phyloP scores from a whole-genome alignment of 64 coral and sea anemone species.

The Montipora foliosa region DNA sequence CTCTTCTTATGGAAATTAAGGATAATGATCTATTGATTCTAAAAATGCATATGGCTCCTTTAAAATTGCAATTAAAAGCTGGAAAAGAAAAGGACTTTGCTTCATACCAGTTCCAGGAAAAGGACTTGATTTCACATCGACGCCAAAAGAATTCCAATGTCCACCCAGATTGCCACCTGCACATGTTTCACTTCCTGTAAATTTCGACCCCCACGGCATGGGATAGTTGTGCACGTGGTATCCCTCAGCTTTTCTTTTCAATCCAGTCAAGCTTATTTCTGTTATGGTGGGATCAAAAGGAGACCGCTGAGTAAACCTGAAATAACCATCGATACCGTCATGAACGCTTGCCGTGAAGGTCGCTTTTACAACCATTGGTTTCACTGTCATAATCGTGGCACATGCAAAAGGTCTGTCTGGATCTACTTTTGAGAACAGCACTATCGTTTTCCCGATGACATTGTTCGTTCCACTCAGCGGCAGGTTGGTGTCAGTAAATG shows the following conservation, averaged over 20 bases:
- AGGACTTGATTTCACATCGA: slow-evolving; percentile 69
- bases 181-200: slow-evolving; percentile 53
- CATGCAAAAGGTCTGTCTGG: slow-evolving; percentile 62
- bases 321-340: slow-evolving; percentile 70
- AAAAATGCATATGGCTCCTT: background rate
- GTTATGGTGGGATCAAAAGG: slow-evolving; percentile 77
- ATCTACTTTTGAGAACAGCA: slow-evolving; percentile 37
- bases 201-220: slow-evolving; percentile 64
- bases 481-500: slow-evolving; percentile 79
- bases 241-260: slow-evolving; percentile 62
- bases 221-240: slow-evolving; percentile 87
- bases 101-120: slow-evolving; percentile 70
- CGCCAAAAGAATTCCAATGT: slow-evolving; percentile 84
- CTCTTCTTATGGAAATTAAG: too few species aligned
- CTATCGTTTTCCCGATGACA: slow-evolving; percentile 67
- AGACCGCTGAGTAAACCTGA: slow-evolving; percentile 77
- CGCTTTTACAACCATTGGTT: slow-evolving; percentile 63
- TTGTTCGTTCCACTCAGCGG: slow-evolving; percentile 54
- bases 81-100: background rate
- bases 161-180: slow-evolving; percentile 45
- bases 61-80: background rate
- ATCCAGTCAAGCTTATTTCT: slow-evolving; percentile 59
- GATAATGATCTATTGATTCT: too few species aligned
- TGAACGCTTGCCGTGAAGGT: slow-evolving; percentile 52
- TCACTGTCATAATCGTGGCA: slow-evolving; percentile 66